Base-by-base conservation (phyloP, 2,797 vertebrate genomes). In the Emys orbicularis region DNA sequence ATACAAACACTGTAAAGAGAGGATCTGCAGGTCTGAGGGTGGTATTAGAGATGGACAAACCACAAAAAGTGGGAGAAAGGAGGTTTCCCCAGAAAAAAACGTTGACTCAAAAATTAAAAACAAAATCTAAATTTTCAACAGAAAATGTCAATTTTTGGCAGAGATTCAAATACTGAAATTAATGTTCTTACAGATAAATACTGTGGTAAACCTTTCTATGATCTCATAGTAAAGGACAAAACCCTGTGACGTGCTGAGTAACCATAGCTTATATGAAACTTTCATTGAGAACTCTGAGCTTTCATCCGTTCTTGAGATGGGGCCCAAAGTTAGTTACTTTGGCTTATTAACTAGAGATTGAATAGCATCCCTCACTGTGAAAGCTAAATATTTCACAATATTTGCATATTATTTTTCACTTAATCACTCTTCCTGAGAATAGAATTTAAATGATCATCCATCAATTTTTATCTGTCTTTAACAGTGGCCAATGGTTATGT, bases 361-460 rank as follows among this genome's bases (percentile, higher is more conserved):
- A 84, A 88, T 90, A 80, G 12, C 10, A 52, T 6, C 9, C 65
- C 65, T 88, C 5, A 6, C 74, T 65, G 86, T 52, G 90, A 52
- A 56, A 77, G 29, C 8, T 52, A 74, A 10, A 16, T 94, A 86
- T 90, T 8, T 12, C 54, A n/a, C 57, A 29, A 29, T 29, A 57
- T 29, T 5, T 76, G 12, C 19, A 47, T 87, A 13, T 91, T 88
- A 81, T 84, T 92, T 6, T 19, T 54, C 2, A 84, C 79, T 91
- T 89, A 81, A 91, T 76, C 19, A n/a, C 87, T 79, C 84, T 83
- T 65, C 84, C 37, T 57, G 56, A 94, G 52, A 85, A 90, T 92
- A 87, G 3, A 31, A 57, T 87, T 90, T 90, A 81, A 87, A 87
- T 87, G 77, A 92, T 81, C 41, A 89, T 19, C 15, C 25, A 83